Percentiles rank a stretch among this genome's conserved stretches.
Conservation (phyloP, 2,113 vertebrate genomes). For the Apteryx mantelli region DNA sequence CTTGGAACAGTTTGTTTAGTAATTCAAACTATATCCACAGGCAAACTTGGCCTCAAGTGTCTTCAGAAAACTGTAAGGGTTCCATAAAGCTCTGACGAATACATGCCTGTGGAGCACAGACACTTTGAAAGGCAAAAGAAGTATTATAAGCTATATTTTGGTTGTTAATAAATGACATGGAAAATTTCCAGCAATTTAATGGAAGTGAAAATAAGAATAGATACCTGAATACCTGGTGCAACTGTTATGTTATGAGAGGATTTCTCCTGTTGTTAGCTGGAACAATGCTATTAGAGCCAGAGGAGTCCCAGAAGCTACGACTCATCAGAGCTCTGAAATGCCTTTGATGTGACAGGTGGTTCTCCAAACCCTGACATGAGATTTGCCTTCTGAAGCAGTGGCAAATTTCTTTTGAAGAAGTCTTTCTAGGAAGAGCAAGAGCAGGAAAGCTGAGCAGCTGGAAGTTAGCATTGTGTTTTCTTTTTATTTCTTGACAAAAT, state of each 20-base stretch:
- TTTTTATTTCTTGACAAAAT: background rate
- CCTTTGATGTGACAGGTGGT: background rate
- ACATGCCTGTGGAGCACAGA: background rate
- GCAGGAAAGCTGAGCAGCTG: background rate
- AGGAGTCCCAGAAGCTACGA: background rate
- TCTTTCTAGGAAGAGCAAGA: background rate
- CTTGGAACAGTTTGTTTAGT: background rate
- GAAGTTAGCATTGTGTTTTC: background rate
- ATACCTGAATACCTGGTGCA: rapidly evolving
- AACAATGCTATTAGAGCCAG: background rate
- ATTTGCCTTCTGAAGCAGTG: background rate
- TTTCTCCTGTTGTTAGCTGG: background rate
- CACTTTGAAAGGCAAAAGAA: background rate
- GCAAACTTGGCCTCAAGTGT: background rate
- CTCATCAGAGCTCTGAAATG: background rate
- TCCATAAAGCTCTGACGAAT: background rate
- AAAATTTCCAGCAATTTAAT: background rate
- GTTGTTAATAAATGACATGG: background rate
- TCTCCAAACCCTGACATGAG: background rate
- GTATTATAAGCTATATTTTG: background rate
- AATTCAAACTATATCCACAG: background rate
- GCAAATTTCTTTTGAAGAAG: background rate
- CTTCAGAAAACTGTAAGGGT: background rate
- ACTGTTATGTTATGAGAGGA: rapidly evolving
- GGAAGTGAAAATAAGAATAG: background rate